Evolutionary conservation across 2,888 invertebrate species (phyloP), one percentile per base, ranked within the genome.

Genomic region (Scelioninae gen. 2): DNA sequence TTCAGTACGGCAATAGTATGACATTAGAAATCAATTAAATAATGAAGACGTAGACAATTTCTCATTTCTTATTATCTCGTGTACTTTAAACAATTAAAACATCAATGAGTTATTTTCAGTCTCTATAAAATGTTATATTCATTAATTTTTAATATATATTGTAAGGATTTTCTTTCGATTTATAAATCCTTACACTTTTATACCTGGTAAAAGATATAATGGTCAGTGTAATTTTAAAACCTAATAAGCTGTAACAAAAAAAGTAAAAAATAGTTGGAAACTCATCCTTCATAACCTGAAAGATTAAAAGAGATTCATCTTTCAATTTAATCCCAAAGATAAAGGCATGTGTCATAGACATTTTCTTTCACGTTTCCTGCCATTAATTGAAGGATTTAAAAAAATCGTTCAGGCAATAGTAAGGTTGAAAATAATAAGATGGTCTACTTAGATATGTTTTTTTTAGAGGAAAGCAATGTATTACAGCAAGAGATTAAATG

Each of bases 321-420:
- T 19, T 39, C 28, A 28, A 48, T 60, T 60, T 60, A 60, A 60
- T 60, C 48, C 39, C 16, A 1, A 1, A 18, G 48, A 60, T 60
- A 60, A 60, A 60, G 16, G n/a, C 16, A 6, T 11, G 22, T 45
- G n/a, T 35, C 13, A 9, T 58, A 3, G 35, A n/a, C 39, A 19
- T 41, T 43, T 63, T 19, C 43, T 43, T 52, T 41, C 39, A 39
- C 39, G 28, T 48, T 39, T 10, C 25, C 11, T 18, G 16, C 48
- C 28, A 61, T 65, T 65, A 55, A 65, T 55, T 55, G 55, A 46
- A 65, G 65, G 48, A 65, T 55, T 55, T 46, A n/a, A 35, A 41
- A 52, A 63, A 53, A 63, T 53, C 33, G 52, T 33, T 25, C 52
- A 10, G 2, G 13, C 18, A 39, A 31, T 28, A 18, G 31, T 3